Evolutionary conservation across 2,888 invertebrate genomes (phyloP), one percentile per base, ranked within the genome.

Genomic region (Ochropleura leucogaster): DNA sequence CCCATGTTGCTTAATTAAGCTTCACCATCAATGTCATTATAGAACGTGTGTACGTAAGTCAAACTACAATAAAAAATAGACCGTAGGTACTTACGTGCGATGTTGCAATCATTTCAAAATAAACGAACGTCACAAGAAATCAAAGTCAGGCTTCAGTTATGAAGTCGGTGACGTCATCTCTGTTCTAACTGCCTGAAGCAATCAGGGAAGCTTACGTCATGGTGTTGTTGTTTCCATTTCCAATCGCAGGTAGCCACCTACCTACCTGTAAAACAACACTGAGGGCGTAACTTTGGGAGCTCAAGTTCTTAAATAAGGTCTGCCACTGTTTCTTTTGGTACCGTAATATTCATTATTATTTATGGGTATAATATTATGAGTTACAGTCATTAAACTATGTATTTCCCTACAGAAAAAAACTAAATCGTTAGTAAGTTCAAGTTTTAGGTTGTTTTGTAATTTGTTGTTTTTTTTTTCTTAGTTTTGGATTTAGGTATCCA

Each of bases 191-290:
- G 72, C 63, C 74, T 83, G 78, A 67, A 83, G 83, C 71, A 82
- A 77, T 77, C 57, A 66, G 68, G 65, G 65, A 49, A 53, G 71
- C 70, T 82, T 65, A 85, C 82, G 83, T 85, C 78, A 85, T 74
- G 40, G 63, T 30, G 12, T 20, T 64, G 67, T 80, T 67, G 62
- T 81, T 82, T 47, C 20, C 70, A 59, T 81, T 82, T 47, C 20
- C 70, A 62, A 81, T 64, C 65, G 57, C 64, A 66, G 53, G 30
- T 66, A 62, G 30, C 18, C 47, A 12, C 62, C 42, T 64, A 75
- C 81, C 55, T 74, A 46, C 42, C 64, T 42, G 44, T n/a, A 44
- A 51, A 72, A 59, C 42, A 46, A 66, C 9, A 44, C 30, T n/a
- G 65, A 44, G 59, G 55, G 51, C 67, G 77, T 57, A 47, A 51